Conservation (phyloP, 2,113 vertebrate genomes). For the Falco punctatus region DNA sequence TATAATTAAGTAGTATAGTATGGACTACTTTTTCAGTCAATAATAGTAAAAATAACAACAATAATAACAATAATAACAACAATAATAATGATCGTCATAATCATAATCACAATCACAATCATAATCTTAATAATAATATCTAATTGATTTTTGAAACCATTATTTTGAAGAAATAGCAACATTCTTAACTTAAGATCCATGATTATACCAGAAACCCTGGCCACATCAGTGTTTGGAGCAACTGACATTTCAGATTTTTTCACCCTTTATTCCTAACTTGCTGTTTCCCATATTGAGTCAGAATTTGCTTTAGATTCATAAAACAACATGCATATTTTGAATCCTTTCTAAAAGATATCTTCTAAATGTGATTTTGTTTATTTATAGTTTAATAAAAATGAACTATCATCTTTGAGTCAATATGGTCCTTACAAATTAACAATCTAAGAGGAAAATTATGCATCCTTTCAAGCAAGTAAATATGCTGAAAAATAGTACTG, state of each 20-base stretch:
- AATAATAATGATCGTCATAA: too few species aligned
- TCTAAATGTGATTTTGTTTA: background rate
- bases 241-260: background rate
- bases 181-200: background rate
- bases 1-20: background rate
- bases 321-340: background rate
- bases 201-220: background rate
- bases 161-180: background rate
- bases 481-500: background rate
- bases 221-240: background rate
- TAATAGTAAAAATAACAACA: background rate
- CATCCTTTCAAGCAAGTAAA: background rate
- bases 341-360: background rate
- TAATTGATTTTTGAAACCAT: background rate
- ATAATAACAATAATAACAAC: background rate
- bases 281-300: background rate
- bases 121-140: background rate
- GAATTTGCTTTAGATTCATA: background rate
- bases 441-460: background rate
- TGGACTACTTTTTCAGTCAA: background rate
- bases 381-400: background rate
- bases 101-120: too few species aligned
- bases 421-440: background rate
- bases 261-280: background rate
- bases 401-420: background rate